Evolutionary conservation across 2,113 vertebrate species (phyloP).

Genomic region (Crotalus horridus): DNA sequence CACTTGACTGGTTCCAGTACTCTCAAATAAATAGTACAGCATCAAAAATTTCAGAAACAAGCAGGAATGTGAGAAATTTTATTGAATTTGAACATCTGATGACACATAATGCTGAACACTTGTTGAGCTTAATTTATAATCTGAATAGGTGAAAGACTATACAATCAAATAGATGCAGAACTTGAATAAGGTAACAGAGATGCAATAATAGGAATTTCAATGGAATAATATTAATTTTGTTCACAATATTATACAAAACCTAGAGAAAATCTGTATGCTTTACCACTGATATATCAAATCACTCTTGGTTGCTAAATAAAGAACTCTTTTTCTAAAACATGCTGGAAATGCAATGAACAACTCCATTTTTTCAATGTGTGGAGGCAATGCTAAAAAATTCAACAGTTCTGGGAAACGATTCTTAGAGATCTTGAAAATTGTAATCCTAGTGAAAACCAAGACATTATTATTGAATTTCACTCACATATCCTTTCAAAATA

Average conservation of each 20-base stretch:
- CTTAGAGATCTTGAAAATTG: background rate
- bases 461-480: background rate
- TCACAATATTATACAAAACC: background rate
- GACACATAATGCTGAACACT: background rate
- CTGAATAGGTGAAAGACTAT: background rate
- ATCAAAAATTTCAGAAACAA: background rate
- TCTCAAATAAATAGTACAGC: background rate
- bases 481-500: background rate
- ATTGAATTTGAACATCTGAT: background rate
- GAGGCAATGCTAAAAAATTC: background rate
- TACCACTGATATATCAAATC: background rate
- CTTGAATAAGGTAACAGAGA: background rate
- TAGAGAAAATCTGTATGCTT: background rate
- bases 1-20: background rate
- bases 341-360: background rate
- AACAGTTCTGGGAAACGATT: background rate
- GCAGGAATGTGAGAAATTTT: background rate
- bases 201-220: background rate
- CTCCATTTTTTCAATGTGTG: background rate
- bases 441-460: background rate
- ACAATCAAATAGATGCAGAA: background rate
- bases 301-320: background rate
- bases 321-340: background rate
- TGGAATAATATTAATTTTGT: background rate
- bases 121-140: background rate